Conservation (phyloP, 2,888 invertebrate species). For the Caenorhabditis japonica region DNA sequence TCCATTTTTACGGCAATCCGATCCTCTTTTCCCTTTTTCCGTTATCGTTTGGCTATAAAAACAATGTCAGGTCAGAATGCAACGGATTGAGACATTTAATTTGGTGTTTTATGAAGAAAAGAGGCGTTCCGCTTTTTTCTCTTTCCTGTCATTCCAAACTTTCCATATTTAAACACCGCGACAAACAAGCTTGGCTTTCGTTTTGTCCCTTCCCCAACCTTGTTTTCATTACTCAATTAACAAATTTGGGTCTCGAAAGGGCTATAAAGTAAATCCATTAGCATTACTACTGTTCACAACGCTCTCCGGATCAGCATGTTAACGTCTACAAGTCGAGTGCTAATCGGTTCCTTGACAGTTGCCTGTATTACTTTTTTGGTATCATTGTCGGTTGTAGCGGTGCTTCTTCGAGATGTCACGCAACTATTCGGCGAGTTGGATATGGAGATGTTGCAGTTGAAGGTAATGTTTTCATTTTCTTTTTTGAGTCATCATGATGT, state of each 20-base stretch:
- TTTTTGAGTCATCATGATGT: background rate
- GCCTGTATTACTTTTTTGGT: slow-evolving; percentile 30
- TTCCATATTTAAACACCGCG: slow-evolving; percentile 23
- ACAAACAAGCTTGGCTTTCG: too few relatives aligned
- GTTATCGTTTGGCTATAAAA: slow-evolving; percentile 20
- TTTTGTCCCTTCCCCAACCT: too few relatives aligned
- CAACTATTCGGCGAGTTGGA: slow-evolving; percentile 36
- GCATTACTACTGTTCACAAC: slow-evolving; percentile 15
- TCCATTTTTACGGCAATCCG: slow-evolving; percentile 26
- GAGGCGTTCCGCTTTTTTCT: slow-evolving; percentile 32
- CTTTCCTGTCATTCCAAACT: slow-evolving; percentile 4
- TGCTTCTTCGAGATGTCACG: slow-evolving; percentile 35
- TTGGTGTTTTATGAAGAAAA: background rate
- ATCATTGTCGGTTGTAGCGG: slow-evolving; percentile 16
- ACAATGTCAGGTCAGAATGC: slow-evolving; percentile 30
- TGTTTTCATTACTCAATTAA: slow-evolving; percentile 15
- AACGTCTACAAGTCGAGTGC: slow-evolving; percentile 10
- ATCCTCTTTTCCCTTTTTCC: slow-evolving; percentile 33
- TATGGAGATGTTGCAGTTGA: slow-evolving; percentile 26
- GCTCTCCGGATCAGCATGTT: slow-evolving; percentile 1
- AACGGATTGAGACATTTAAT: slow-evolving; percentile 44
- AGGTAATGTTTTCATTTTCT: slow-evolving; percentile 7
- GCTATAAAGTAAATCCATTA: background rate
- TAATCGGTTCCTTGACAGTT: slow-evolving; percentile 32
- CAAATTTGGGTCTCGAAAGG: slow-evolving; percentile 31